phyloP scores from a whole-genome alignment of 2,113 vertebrate species.

The Pelecanus crispus region DNA sequence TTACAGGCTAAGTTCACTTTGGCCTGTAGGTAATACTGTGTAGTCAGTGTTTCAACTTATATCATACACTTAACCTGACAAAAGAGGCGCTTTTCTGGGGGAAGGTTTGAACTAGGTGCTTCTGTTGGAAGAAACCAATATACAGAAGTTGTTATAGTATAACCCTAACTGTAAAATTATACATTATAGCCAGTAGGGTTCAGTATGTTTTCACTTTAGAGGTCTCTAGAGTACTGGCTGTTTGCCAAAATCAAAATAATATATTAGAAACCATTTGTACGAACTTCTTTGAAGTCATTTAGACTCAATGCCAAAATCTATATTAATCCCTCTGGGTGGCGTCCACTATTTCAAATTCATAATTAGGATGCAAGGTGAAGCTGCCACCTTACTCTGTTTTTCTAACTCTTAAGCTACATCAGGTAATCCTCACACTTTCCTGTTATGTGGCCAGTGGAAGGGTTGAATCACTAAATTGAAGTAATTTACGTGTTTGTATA shows the following conservation, averaged over 20 bases:
- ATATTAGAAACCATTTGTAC: not conserved
- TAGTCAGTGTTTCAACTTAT: not conserved
- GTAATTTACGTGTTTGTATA: not conserved
- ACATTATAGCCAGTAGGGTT: not conserved
- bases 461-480: not conserved
- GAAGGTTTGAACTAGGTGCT: not conserved
- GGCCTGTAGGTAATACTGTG: not conserved
- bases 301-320: not conserved
- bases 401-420: not conserved
- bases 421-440: not conserved
- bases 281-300: not conserved
- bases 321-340: not conserved
- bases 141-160: not conserved
- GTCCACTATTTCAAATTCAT: not conserved
- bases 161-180: not conserved
- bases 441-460: not conserved
- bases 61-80: not conserved
- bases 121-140: not conserved
- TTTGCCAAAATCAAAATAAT: slow-evolving; percentile 1
- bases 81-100: not conserved
- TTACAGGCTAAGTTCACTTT: not conserved
- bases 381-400: not conserved
- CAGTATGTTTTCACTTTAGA: slow-evolving; percentile 17
- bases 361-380: not conserved
- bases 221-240: not conserved